A percentile compares a stretch with the other conserved stretches of the same genome.
Evolutionary conservation across 2,888 invertebrate genomes (phyloP).

Genomic region (Drosophila limbata): DNA sequence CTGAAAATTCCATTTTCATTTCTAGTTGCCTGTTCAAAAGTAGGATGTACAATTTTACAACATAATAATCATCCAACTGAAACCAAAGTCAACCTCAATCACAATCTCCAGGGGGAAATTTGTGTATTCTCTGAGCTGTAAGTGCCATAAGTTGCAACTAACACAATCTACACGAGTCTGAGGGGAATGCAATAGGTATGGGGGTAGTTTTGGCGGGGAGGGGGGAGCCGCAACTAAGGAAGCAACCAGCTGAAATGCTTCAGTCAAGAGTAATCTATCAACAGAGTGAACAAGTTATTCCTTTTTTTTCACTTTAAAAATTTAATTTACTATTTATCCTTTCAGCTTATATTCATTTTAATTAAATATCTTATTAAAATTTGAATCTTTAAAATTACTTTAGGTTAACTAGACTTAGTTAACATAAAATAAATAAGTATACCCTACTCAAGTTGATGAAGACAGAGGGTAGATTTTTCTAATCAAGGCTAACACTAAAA

Average conservation of each 20-base stretch:
- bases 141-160: constrained; percentile 24
- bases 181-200: constrained; percentile 5
- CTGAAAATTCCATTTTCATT: constrained; percentile 12
- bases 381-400: too few relatives aligned
- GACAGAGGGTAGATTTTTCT: too few relatives aligned
- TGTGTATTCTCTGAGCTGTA: not conserved
- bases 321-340: too few relatives aligned
- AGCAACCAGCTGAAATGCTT: constrained; percentile 24
- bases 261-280: constrained; percentile 29
- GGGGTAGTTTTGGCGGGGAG: not conserved
- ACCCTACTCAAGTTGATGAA: too few relatives aligned
- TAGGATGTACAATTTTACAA: not conserved
- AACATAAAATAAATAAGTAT: too few relatives aligned
- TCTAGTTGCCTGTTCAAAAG: constrained; percentile 10
- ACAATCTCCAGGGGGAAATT: not conserved
- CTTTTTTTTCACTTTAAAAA: too few relatives aligned
- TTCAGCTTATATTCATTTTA: too few relatives aligned
- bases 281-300: constrained; percentile 1
- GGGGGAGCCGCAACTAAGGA: constrained; percentile 11
- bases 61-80: constrained; percentile 9
- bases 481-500: too few relatives aligned
- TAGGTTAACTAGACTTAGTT: too few relatives aligned
- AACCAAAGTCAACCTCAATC: not conserved
- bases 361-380: too few relatives aligned
- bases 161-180: constrained; percentile 6